phyloP scores from a whole-genome alignment of 2,113 vertebrate genomes.

The Pitta sordida region DNA sequence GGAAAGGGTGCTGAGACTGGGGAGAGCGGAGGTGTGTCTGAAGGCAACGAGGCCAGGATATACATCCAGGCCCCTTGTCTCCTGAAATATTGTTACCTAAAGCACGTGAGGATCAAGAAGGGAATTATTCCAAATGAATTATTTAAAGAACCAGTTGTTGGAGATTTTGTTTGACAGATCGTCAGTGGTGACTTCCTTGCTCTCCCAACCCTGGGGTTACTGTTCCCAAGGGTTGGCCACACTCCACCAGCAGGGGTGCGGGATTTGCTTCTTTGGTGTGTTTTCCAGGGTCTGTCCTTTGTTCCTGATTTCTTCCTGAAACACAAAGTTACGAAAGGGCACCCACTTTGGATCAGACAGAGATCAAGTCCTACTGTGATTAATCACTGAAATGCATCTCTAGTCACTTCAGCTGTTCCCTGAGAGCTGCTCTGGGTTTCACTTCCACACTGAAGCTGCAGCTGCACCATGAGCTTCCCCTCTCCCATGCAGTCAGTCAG shows the following conservation, averaged over 20 bases:
- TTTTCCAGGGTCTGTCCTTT: not conserved
- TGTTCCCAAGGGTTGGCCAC: not conserved
- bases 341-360: not conserved
- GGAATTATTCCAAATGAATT: not conserved
- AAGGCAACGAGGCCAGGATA: not conserved
- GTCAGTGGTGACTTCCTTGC: not conserved
- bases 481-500: rapidly evolving
- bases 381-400: not conserved
- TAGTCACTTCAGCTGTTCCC: not conserved
- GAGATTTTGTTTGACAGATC: not conserved
- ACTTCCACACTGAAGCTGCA: not conserved
- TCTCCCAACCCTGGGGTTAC: not conserved
- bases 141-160: not conserved
- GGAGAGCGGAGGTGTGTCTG: not conserved
- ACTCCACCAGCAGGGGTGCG: not conserved
- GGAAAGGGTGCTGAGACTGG: not conserved
- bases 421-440: not conserved
- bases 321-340: not conserved
- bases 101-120: not conserved
- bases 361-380: not conserved
- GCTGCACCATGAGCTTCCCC: not conserved
- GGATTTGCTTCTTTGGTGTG: not conserved
- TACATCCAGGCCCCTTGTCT: not conserved
- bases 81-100: not conserved
- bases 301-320: not conserved